Conservation (phyloP, 2,797 vertebrate species). For the Chrysocyon brachyurus region DNA sequence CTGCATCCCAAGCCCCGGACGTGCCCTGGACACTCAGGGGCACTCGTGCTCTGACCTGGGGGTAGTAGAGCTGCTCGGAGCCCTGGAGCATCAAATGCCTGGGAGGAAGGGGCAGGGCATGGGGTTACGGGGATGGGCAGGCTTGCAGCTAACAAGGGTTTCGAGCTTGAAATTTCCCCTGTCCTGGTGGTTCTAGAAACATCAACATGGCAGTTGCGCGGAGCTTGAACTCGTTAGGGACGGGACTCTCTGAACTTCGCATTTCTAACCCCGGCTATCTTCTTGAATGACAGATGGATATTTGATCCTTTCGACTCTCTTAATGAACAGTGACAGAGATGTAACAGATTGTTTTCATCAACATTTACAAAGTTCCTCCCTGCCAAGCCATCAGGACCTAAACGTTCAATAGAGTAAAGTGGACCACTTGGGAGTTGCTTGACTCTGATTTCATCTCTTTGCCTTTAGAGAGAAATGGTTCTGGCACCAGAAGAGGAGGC, state of each 20-base stretch:
- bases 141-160: background rate
- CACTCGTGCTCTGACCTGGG: background rate
- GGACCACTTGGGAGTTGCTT: constrained; percentile 58
- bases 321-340: constrained; percentile 64
- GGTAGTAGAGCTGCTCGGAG: background rate
- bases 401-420: constrained; percentile 71
- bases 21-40: background rate
- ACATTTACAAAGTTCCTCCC: constrained; percentile 50
- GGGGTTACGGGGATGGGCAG: background rate
- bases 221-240: constrained; percentile 23
- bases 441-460: constrained; percentile 65
- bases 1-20: background rate
- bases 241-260: background rate
- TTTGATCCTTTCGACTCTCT: constrained; percentile 42
- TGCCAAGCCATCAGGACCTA: constrained; percentile 70
- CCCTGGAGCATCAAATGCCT: background rate
- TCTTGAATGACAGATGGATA: constrained; percentile 45
- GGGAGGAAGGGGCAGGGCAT: background rate
- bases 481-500: constrained; percentile 56
- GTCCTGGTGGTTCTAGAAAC: background rate
- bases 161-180: background rate
- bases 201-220: background rate
- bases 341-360: constrained; percentile 78
- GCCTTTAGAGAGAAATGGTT: constrained; percentile 65
- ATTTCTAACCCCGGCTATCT: background rate